These are phyloP conservation scores for Pipa parva DNA, from an alignment of 2,113 vertebrate genomes.

Conservation along the genomic window DNA sequence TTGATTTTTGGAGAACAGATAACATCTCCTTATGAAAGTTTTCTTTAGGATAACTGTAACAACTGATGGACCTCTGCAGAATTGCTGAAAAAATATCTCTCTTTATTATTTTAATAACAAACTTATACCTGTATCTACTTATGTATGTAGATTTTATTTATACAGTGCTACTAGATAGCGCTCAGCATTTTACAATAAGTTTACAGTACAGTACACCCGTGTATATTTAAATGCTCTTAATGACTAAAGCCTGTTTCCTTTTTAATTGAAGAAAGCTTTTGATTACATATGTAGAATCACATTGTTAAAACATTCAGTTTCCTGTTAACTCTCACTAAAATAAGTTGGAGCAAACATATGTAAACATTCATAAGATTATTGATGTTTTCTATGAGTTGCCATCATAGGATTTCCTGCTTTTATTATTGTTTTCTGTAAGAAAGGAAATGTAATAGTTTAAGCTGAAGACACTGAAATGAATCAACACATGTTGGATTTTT, in stretches of 20 bases:
- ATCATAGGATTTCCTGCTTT: not conserved
- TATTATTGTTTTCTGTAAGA: not conserved
- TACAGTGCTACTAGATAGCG: too few species aligned
- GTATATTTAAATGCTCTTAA: not conserved
- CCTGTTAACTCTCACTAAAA: not conserved
- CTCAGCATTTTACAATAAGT: too few species aligned
- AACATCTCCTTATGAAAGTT: too few species aligned
- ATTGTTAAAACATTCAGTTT: not conserved
- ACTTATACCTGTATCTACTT: too few species aligned
- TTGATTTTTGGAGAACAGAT: too few species aligned
- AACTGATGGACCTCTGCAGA: too few species aligned
- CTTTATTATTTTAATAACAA: too few species aligned
- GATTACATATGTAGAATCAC: not conserved
- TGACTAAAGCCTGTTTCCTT: not conserved
- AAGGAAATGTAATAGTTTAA: not conserved
- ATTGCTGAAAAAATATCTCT: too few species aligned
- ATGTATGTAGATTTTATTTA: too few species aligned
- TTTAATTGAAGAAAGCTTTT: not conserved
- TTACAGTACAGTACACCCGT: too few species aligned
- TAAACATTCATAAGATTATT: not conserved
- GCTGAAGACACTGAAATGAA: not conserved
- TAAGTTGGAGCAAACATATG: not conserved
- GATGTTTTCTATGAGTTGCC: not conserved
- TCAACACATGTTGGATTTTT: not conserved
- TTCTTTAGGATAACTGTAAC: too few species aligned